Evolutionary conservation across 2,113 vertebrate species (phyloP), one percentile per base, ranked within the genome.

Genomic region (Azemiops feae): DNA sequence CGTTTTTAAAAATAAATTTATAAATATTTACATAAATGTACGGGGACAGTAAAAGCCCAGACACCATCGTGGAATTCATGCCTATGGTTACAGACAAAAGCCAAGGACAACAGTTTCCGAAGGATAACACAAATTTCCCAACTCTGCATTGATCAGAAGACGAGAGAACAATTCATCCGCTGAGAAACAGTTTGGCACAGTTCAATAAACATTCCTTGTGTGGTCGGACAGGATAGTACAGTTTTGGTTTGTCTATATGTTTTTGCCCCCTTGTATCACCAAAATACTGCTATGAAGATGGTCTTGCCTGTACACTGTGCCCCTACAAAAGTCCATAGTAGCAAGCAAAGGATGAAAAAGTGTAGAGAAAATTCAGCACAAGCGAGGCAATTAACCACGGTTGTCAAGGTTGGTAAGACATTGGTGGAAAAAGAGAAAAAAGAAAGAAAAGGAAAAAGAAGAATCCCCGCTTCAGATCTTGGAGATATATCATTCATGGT

Each of bases 401-500:
- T 98, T 98, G 98, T 96, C 95, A 97, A 98, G 97, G 97, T 98
- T 98, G 98, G 96, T 98, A 97, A 98, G 97, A 98, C 98, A 98
- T 97, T 98, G 98, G 97, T 98, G 98, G 97, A 96, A 92, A 97
- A 97, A 97, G 97, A 97, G 95, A 97, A 90, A 85, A 89, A 90
- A 50, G 58, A 92, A 69, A 89, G 52, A 89, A 53, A 57, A 50
- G n/a, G 14, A 89, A 98, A 97, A 95, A 98, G 96, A 98, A 97
- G 98, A 97, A 98, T 98, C 97, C 97, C 98, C 93, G 97, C 97
- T 97, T 98, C 97, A 96, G 96, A 96, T 97, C 98, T 98, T 97
- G 97, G n/a, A 98, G 97, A 98, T 95, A 98, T 93, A 98, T 96
- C 96, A 96, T 97, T 99, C 99, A 99, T 97, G 99, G 99, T 96